A percentile compares a stretch with the other conserved stretches of the same genome.
phyloP scores from a whole-genome alignment of 2,797 vertebrate species.

The Fistularia tabacaria region DNA sequence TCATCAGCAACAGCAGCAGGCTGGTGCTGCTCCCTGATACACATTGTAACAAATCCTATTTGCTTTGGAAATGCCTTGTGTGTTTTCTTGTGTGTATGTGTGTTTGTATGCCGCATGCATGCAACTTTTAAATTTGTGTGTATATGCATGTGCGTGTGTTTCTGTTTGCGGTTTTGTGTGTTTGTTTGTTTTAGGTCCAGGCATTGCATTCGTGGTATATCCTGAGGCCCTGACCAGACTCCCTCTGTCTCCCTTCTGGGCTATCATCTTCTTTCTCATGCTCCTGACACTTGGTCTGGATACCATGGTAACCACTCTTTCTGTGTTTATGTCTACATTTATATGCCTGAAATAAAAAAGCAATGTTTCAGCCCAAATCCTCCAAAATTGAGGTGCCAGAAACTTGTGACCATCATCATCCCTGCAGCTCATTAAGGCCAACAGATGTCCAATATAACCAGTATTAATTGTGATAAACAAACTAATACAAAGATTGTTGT shows the following conservation, averaged over 20 bases:
- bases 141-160: too few relatives aligned
- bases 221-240: slow-evolving; percentile 95
- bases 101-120: slow-evolving; percentile 6
- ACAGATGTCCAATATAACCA: too few relatives aligned
- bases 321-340: slow-evolving; percentile 2
- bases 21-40: slow-evolving; percentile 1
- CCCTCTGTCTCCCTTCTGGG: slow-evolving; percentile 96
- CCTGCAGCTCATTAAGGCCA: too few relatives aligned
- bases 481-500: too few relatives aligned
- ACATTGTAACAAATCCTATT: neutral
- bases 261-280: slow-evolving; percentile 99
- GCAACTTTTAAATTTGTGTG: too few relatives aligned
- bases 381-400: too few relatives aligned
- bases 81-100: slow-evolving; percentile 1
- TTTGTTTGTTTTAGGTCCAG: slow-evolving; percentile 80
- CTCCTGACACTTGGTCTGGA: slow-evolving; percentile 95
- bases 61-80: neutral
- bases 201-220: slow-evolving; percentile 97
- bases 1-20: neutral
- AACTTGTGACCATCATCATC: too few relatives aligned
- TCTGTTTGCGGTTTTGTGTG: slow-evolving; percentile 7
- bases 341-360: neutral
- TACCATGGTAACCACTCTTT: slow-evolving; percentile 86
- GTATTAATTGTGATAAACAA: too few relatives aligned
- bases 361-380: too few relatives aligned